phyloP scores from a whole-genome alignment of 2,113 vertebrate genomes.

The Deroptyus accipitrinus region DNA sequence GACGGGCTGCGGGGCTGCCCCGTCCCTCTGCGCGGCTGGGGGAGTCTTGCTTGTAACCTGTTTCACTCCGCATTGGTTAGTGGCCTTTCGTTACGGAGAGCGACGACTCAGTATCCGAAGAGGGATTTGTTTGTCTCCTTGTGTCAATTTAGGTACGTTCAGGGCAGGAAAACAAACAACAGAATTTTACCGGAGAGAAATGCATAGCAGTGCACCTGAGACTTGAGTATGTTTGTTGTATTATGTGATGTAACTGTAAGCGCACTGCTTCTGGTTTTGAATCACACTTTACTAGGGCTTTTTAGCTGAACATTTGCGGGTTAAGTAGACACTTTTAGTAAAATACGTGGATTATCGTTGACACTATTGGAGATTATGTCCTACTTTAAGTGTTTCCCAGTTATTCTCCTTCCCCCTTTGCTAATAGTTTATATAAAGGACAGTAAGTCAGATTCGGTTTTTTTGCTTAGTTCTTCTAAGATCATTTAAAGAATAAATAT shows the following conservation, averaged over 20 bases:
- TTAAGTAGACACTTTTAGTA: neutral
- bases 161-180: neutral
- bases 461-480: neutral
- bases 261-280: neutral
- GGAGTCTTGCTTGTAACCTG: neutral
- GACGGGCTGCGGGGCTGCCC: neutral
- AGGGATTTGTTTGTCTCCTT: neutral
- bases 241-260: neutral
- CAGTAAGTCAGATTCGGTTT: neutral
- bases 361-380: neutral
- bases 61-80: rapidly evolving
- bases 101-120: neutral
- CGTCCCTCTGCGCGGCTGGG: neutral
- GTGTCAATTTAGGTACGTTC: neutral
- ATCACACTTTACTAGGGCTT: neutral
- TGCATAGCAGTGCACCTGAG: neutral
- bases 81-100: neutral
- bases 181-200: neutral
- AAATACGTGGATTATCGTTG: neutral
- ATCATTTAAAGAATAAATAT: neutral
- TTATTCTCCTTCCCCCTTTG: neutral
- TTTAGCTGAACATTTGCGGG: neutral
- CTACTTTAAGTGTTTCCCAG: neutral
- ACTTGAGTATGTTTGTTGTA: neutral
- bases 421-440: neutral